Conservation (phyloP, 2,888 invertebrate genomes). For the Nomada fucata region DNA sequence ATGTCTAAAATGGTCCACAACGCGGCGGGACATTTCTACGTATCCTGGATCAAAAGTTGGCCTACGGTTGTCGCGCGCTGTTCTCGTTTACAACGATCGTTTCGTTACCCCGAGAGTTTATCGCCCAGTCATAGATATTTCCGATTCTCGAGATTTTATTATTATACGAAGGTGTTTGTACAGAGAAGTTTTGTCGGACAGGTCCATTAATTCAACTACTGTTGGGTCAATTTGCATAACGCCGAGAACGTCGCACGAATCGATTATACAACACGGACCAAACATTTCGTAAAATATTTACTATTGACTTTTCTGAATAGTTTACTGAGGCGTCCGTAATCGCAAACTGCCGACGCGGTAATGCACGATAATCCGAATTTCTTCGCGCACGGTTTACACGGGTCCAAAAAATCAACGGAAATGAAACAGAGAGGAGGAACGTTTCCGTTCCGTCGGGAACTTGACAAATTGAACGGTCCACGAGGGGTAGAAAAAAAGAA, state of each 20-base stretch:
- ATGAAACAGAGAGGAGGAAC: neutral
- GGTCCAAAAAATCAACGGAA: conserved; percentile 50
- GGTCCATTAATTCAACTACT: neutral
- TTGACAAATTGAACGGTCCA: neutral
- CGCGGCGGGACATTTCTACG: neutral
- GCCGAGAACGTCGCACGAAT: conserved; percentile 2
- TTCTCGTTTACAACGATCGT: conserved; percentile 66
- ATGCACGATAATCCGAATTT: conserved; percentile 39
- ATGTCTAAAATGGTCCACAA: neutral
- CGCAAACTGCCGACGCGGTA: conserved; percentile 12
- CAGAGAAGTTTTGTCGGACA: conserved; percentile 37
- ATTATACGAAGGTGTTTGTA: conserved; percentile 43
- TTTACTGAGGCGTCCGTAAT: neutral
- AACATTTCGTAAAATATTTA: conserved; percentile 22
- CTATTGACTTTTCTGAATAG: conserved; percentile 21
- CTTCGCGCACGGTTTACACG: conserved; percentile 38
- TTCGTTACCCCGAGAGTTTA: conserved; percentile 32
- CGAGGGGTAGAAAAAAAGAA: neutral
- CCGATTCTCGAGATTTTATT: conserved; percentile 36
- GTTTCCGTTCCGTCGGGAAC: neutral
- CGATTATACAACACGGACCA: conserved; percentile 43
- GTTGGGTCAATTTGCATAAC: neutral
- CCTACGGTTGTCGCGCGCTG: conserved; percentile 60
- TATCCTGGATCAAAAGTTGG: conserved; percentile 38
- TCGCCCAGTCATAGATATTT: conserved; percentile 6